Base-by-base conservation (phyloP, 2,888 invertebrate genomes). In the Diogma glabrata region DNA sequence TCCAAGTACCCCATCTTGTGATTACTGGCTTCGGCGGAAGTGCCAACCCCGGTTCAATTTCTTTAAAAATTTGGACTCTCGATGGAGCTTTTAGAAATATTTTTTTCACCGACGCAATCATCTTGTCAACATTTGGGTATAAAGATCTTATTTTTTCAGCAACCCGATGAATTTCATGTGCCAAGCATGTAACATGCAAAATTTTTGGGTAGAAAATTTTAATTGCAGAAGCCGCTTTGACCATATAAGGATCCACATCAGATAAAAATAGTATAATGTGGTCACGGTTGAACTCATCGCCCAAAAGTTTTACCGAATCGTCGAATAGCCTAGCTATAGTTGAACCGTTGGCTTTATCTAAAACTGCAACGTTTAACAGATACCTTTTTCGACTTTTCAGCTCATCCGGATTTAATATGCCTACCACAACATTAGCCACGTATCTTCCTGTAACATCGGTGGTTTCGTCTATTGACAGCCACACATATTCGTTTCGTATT, bases 11-110 rank as follows among this genome's bases (percentile, higher is more conserved):
- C 62, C 62, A 64, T 23, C 61, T 51, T 19, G 62, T 63, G 17
- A 62, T 19, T 19, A 62, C 57, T 20, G 63, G 59, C 62, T 62
- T 64, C 24, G 61, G 63, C 9, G 63, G 62, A 45, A 63, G 52
- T 22, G 55, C 54, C 9, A 60, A 16, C 51, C 56, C 54, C 8
- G 60, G 58, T 28, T 53, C 53, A 50, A 45, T 48, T 52, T 62
- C 56, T 50, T 58, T 57, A 54, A 59, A 65, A 49, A 56, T 53
- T 53, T 58, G 52, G 45, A 60, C 54, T 30, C 59, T 36, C 6
- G n/a, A n/a, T 12, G 61, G 59, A 12, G 59, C 55, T 53, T 64
- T 64, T 7, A 57, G 28, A 56, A 65, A 64, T 14, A 63, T 52
- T 49, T 63, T 61, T 55, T 64, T 61, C 9, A 56, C 46, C 19